A percentile compares a stretch with the other conserved stretches of the same genome.
Evolutionary conservation across 2,113 vertebrate species (phyloP).

Genomic region (Bagarius yarrelli): DNA sequence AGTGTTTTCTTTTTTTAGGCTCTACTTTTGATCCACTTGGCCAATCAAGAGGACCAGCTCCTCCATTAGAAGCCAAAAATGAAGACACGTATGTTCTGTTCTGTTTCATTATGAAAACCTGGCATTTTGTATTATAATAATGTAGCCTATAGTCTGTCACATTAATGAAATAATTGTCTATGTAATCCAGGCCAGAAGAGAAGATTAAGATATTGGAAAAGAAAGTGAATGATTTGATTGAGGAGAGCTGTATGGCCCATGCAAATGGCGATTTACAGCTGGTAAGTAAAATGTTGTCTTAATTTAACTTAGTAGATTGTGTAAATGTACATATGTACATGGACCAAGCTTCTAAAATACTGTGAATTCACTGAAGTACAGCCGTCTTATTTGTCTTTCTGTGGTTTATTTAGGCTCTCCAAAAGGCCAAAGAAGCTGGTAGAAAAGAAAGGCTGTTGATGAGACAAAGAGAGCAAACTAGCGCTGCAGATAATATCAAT

Average conservation of each 20-base stretch:
- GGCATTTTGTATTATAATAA: neutral
- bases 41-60: conserved; percentile 84
- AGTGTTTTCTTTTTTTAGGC: conserved; percentile 67
- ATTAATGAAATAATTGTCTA: neutral
- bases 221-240: conserved; percentile 90
- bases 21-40: conserved; percentile 88
- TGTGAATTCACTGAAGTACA: neutral
- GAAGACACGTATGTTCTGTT: conserved; percentile 82
- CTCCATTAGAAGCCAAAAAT: conserved; percentile 84
- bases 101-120: neutral
- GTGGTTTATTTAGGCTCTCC: conserved; percentile 75
- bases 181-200: conserved; percentile 82
- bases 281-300: conserved; percentile 68
- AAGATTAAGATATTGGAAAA: conserved; percentile 93
- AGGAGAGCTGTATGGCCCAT: conserved; percentile 93
- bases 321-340: neutral
- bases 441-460: conserved; percentile 87
- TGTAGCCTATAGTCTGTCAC: neutral
- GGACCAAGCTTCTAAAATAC: no score
- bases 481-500: conserved; percentile 81
- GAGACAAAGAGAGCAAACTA: conserved; percentile 84
- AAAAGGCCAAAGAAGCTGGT: conserved; percentile 95
- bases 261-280: conserved; percentile 82
- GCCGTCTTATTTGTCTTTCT: neutral
- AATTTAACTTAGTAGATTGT: neutral